A percentile compares a stretch with the other conserved stretches of the same genome.
These are phyloP conservation scores for Scaptomyza reducta DNA, from an alignment of 2,888 invertebrate genomes.

Conservation along the genomic window DNA sequence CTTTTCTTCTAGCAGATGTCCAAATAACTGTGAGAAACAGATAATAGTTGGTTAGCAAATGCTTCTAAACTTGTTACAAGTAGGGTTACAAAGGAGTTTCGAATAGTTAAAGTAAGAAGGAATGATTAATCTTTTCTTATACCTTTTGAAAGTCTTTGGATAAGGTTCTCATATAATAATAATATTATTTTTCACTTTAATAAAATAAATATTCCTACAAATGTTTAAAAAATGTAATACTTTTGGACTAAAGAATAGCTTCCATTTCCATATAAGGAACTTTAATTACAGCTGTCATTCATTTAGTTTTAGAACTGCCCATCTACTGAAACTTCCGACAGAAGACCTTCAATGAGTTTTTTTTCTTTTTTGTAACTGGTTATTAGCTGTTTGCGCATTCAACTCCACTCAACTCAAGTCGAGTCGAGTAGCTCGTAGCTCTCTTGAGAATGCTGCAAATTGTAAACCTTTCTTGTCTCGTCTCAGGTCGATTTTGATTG, in stretches of 20 bases:
- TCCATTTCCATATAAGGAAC: background rate
- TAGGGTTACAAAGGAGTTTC: too few relatives aligned
- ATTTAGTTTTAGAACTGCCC: slow-evolving; percentile 17
- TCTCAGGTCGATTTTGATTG: slow-evolving; percentile 54
- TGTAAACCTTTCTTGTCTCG: slow-evolving; percentile 40
- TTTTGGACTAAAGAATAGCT: too few relatives aligned
- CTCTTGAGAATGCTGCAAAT: slow-evolving; percentile 50
- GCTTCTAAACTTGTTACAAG: background rate
- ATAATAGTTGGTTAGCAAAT: background rate
- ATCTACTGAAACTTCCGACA: slow-evolving; percentile 47
- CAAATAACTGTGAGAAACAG: slow-evolving; percentile 7
- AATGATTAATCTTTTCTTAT: too few relatives aligned
- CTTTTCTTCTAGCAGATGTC: slow-evolving; percentile 10
- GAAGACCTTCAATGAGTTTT: slow-evolving; percentile 47
- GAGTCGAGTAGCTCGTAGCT: too few relatives aligned
- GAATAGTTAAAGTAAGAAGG: too few relatives aligned
- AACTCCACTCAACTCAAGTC: slow-evolving; percentile 11
- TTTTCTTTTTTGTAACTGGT: slow-evolving; percentile 50
- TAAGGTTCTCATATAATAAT: too few relatives aligned
- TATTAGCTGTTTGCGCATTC: slow-evolving; percentile 24
- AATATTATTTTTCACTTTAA: too few relatives aligned
- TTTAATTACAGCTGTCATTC: slow-evolving; percentile 33
- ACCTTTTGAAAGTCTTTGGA: too few relatives aligned
- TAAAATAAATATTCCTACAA: too few relatives aligned
- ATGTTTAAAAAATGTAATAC: too few relatives aligned